Percentiles rank a stretch among this genome's conserved stretches.
Conservation (phyloP, 1,140 invertebrate genomes). For the Rhopalosiphum padi region DNA sequence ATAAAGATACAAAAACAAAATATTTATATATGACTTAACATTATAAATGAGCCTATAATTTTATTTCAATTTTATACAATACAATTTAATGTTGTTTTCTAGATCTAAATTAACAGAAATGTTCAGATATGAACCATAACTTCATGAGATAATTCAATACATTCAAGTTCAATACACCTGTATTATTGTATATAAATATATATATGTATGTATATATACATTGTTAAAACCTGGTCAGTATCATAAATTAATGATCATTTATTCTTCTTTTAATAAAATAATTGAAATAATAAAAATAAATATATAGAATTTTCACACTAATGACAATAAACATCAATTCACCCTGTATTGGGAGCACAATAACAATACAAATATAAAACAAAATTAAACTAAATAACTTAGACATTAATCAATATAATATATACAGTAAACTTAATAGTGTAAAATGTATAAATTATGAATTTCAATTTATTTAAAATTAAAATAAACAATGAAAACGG, state of each 20-base stretch:
- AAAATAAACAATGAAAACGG: not conserved
- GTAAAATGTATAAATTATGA: slow-evolving; percentile 33
- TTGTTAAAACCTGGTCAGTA: not conserved
- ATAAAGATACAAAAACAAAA: not conserved
- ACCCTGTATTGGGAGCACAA: slow-evolving; percentile 39
- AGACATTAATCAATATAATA: slow-evolving; percentile 25
- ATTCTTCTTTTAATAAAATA: slow-evolving; percentile 4
- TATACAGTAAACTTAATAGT: slow-evolving; percentile 8
- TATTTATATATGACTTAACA: not conserved
- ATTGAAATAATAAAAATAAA: slow-evolving; percentile 27
- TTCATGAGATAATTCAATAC: not conserved
- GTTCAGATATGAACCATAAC: not conserved
- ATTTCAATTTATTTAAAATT: slow-evolving; percentile 13
- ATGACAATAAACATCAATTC: slow-evolving; percentile 26
- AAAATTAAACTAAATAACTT: slow-evolving; percentile 24
- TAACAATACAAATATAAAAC: slow-evolving; percentile 33
- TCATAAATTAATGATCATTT: not conserved
- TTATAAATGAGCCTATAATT: not conserved
- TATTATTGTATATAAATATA: not conserved
- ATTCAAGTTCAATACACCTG: not conserved
- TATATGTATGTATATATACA: no score
- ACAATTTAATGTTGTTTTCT: not conserved
- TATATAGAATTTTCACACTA: not conserved
- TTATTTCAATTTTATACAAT: not conserved
- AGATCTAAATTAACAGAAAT: not conserved